phyloP scores from a whole-genome alignment of 2,888 invertebrate genomes.

The Peribatodes rhomboidaria region DNA sequence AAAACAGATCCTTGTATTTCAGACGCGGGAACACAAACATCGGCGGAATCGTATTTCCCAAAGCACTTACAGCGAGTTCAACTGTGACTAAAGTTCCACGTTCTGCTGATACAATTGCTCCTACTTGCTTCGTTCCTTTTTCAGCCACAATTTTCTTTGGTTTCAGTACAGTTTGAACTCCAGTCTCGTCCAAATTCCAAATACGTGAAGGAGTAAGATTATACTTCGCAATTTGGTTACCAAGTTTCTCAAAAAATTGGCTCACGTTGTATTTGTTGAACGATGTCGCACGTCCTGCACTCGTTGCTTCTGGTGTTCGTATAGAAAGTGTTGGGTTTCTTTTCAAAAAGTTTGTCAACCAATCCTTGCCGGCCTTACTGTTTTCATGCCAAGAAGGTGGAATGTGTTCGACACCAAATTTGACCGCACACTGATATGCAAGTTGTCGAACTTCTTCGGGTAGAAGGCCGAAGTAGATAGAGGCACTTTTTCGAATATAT shows the following conservation, averaged over 20 bases:
- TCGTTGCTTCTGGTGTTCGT: not conserved
- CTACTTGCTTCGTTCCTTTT: constrained; percentile 1
- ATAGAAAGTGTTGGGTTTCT: constrained; percentile 14
- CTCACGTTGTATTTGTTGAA: constrained; percentile 1
- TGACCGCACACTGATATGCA: constrained; percentile 13
- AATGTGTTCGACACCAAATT: constrained; percentile 12
- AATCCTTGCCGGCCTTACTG: constrained; percentile 27
- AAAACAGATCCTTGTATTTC: not conserved
- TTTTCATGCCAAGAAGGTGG: constrained; percentile 32
- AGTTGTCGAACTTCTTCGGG: constrained; percentile 6
- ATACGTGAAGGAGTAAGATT: not conserved
- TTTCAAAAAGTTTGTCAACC: constrained; percentile 19
- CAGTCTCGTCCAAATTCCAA: constrained; percentile 10
- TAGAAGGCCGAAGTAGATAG: constrained; percentile 12
- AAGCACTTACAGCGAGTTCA: not conserved
- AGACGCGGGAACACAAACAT: constrained; percentile 8
- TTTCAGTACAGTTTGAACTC: not conserved
- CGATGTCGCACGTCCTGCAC: not conserved
- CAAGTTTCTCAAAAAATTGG: constrained; percentile 1
- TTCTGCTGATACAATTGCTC: constrained; percentile 5
- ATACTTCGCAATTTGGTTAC: not conserved
- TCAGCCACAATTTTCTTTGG: constrained; percentile 4
- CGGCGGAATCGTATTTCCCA: constrained; percentile 5
- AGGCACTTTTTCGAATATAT: constrained; percentile 11
- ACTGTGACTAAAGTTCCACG: constrained; percentile 6